A percentile compares a stretch with the other conserved stretches of the same genome.
Evolutionary conservation across 2,113 vertebrate genomes (phyloP).

Genomic region (Lycaon pictus): DNA sequence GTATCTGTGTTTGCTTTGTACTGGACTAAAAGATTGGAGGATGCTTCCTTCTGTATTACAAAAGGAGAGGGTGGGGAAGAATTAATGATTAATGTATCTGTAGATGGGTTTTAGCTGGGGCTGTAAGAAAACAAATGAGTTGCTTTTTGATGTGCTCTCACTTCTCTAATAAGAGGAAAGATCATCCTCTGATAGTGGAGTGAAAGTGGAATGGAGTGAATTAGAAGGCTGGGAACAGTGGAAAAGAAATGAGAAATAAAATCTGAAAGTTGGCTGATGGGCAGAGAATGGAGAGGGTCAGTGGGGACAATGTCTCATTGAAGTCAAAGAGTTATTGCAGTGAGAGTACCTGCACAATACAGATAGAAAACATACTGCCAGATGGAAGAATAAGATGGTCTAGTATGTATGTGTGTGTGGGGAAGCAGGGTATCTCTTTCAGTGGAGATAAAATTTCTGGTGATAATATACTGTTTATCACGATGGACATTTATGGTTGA

Average conservation of each 20-base stretch:
- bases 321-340: not conserved
- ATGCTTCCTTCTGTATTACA: not conserved
- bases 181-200: not conserved
- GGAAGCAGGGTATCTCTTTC: not conserved
- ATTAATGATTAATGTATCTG: not conserved
- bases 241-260: not conserved
- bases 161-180: not conserved
- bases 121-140: not conserved
- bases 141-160: not conserved
- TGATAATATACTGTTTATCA: not conserved
- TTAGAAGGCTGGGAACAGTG: not conserved
- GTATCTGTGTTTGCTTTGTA: not conserved
- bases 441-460: not conserved
- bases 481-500: not conserved
- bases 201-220: not conserved
- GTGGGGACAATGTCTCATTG: not conserved
- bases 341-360: not conserved
- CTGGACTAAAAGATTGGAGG: not conserved
- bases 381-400: not conserved
- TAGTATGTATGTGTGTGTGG: not conserved
- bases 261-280: not conserved
- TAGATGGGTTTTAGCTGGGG: not conserved
- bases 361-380: not conserved
- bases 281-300: not conserved
- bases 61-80: not conserved